Base-by-base conservation (phyloP, 2,113 vertebrate species). In the Numida meleagris region DNA sequence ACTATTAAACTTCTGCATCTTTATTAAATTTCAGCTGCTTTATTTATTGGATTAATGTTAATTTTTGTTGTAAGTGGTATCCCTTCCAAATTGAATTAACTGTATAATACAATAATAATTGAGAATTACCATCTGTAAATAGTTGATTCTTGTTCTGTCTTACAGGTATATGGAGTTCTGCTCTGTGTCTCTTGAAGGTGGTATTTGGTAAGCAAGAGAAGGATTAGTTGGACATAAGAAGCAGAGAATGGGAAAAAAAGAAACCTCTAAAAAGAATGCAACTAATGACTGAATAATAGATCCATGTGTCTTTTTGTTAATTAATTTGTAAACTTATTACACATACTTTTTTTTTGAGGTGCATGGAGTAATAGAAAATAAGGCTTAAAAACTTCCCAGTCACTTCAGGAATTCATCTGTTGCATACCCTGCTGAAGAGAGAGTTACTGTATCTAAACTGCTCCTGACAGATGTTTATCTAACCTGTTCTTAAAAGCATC, bases 401-500 rank as follows among this genome's bases (percentile, higher is more conserved):
- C 16, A 46, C 46, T 86, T 93, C 46, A 86, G 36, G 65, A 92
- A 95, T 90, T 74, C 23, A 46, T 73, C 57, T 81, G 61, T 59
- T 40, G 6, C 87, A 75, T 40, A 67, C 2, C 15, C 38, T 81
- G 42, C 34, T 81, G 61, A 86, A 78, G 61, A 92, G 46, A 83
- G 17, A 50, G 46, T 93, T 57, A 77, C 33, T 80, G 25, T 46
- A 34, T 63, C 63, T 88, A 91, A 94, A 82, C 38, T 72, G 38
- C 67, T 94, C 46, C 33, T 78, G 79, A 63, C 82, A 96, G 76
- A 90, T 90, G 72, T 96, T 96, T 92, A 86, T 78, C 90, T 90
- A 90, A 83, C 43, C 29, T 83, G 33, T 43, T 88, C 86, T 86
- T 86, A 86, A 86, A 94, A 94, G 55, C 76, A 67, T 63, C 88